Base-by-base conservation (phyloP, 2,113 vertebrate genomes). In the Himantopus leucocephalus region DNA sequence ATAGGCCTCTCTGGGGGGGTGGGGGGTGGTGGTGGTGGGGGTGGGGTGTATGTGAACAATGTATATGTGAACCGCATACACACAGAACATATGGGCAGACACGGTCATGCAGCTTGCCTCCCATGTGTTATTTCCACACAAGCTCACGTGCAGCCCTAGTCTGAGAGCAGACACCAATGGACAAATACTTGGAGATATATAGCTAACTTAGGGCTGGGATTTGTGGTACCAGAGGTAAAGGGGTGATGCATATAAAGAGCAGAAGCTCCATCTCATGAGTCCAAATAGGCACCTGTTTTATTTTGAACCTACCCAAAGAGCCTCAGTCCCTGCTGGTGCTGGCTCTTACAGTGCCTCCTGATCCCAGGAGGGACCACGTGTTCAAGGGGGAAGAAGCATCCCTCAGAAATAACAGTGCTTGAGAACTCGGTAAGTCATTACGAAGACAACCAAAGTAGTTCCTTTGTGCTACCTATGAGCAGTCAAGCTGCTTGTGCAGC, bases 381-480 rank as follows among this genome's bases (percentile, higher is more conserved):
- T 37, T 43, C 62, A 79, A 79, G 13, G 8, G 2, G 1, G 3
- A 55, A 80, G 55, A 64, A 75, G 24, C 48, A 81, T 8, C 30
- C 12, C 64, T 43, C 74, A 77, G n/a, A 93, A 59, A 34, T 9
- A 81, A 72, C 19, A 67, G 10, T 20, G 43, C 37, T 60, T 74
- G 34, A 90, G 73, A 67, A 84, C 50, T 58, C 27, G 14, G 8
- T 48, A 60, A 72, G 48, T 55, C 2, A 0, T 78, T n/a, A 68
- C 12, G 56, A 67, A 27, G 39, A 63, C 21, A 77, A 24, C 7
- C 24, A 7, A 70, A 77, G 52, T 6, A 67, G 55, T 30, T 88
- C 27, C 34, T 56, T 58, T 53, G n/a, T 30, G 53, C 29, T 53
- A 43, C 21, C 21, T 24, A 59, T 0, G 0, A 67, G 59, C 37